These are phyloP conservation scores for Drosophila nr. perissopoda DNA, from an alignment of 2,888 invertebrate species.

Conservation along the genomic window DNA sequence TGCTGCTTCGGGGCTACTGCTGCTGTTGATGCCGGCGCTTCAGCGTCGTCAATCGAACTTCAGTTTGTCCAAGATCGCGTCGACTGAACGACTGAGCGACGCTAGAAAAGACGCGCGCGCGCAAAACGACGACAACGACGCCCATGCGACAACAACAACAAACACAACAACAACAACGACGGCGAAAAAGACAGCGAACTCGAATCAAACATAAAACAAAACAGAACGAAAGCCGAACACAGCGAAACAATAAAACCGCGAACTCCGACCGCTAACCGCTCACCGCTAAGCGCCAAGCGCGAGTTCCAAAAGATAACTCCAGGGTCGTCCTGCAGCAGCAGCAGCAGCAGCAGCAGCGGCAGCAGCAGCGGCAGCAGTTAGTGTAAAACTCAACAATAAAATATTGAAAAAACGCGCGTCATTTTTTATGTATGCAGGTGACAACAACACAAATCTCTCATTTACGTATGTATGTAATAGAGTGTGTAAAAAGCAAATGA, in stretches of 20 bases:
- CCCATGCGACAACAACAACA: slow-evolving; percentile 20
- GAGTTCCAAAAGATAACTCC: neutral
- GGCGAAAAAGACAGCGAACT: slow-evolving; percentile 44
- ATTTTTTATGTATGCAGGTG: neutral
- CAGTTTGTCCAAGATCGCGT: slow-evolving; percentile 81
- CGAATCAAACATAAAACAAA: slow-evolving; percentile 37
- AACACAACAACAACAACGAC: slow-evolving; percentile 29
- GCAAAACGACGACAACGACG: slow-evolving; percentile 27
- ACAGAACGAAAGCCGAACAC: slow-evolving; percentile 35
- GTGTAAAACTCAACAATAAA: neutral
- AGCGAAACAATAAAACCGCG: slow-evolving; percentile 26
- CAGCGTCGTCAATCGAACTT: slow-evolving; percentile 69
- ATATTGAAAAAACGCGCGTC: neutral
- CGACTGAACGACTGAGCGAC: slow-evolving; percentile 70
- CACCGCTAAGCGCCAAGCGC: slow-evolving; percentile 3
- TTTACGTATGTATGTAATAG: neutral
- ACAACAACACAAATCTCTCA: slow-evolving; percentile 7
- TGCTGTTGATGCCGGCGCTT: slow-evolving; percentile 23
- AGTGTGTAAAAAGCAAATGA: slow-evolving; percentile 1
- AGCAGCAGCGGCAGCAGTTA: neutral
- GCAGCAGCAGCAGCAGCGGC: neutral
- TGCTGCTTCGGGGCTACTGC: neutral
- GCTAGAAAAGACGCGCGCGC: slow-evolving; percentile 67
- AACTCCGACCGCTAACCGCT: slow-evolving; percentile 15
- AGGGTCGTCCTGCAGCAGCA: slow-evolving; percentile 21